These are phyloP conservation scores for Sparidentex hasta DNA, from an alignment of 2,797 vertebrate genomes.

Conservation along the genomic window DNA sequence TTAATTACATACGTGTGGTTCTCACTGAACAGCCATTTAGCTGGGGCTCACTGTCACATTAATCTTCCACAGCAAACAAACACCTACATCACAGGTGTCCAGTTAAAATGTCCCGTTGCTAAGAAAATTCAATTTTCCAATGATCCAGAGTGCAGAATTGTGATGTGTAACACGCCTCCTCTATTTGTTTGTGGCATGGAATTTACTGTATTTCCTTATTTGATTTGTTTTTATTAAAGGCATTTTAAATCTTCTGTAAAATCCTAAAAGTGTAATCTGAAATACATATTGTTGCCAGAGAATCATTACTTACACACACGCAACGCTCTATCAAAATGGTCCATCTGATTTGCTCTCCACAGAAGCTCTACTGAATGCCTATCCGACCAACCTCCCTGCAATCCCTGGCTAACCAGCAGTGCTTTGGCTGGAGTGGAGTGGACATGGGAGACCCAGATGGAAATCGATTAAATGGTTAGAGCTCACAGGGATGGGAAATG, in stretches of 20 bases:
- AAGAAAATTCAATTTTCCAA: background rate
- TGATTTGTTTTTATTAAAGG: background rate
- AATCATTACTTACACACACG: background rate
- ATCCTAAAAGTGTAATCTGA: background rate
- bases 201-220: background rate
- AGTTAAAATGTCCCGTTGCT: no score
- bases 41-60: background rate
- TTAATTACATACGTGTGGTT: no score
- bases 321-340: background rate
- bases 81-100: background rate
- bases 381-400: background rate
- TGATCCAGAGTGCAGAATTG: background rate
- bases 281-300: background rate
- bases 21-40: background rate
- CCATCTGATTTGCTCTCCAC: slow-evolving; percentile 10
- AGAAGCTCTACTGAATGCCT: slow-evolving; percentile 9
- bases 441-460: slow-evolving; percentile 63
- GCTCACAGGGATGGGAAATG: slow-evolving; percentile 68
- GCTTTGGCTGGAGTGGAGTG: slow-evolving; percentile 41
- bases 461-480: slow-evolving; percentile 78
- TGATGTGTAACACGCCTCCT: background rate
- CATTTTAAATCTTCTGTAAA: no score
- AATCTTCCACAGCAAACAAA: background rate
- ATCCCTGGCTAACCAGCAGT: slow-evolving; percentile 15
- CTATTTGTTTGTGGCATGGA: background rate